phyloP scores from a whole-genome alignment of 2,797 vertebrate species.

The Eulemur rubriventer region DNA sequence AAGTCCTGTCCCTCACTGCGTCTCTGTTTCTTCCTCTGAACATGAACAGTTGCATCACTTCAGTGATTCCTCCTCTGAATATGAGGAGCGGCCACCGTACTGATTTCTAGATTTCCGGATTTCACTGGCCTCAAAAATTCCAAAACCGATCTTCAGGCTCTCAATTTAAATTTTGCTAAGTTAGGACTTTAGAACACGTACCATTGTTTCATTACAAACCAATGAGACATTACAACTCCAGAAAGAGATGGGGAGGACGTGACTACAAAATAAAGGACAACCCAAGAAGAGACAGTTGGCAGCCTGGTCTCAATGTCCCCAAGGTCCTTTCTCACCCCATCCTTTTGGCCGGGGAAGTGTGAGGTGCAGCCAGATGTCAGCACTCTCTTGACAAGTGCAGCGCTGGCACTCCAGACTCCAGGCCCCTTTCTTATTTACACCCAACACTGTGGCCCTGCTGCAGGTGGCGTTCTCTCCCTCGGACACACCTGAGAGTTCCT shows the following conservation, averaged over 20 bases:
- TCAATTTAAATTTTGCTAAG: conserved; percentile 34
- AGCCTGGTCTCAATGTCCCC: background rate
- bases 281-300: background rate
- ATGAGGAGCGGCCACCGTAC: background rate
- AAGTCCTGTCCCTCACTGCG: background rate
- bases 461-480: conserved; percentile 51
- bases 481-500: background rate
- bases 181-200: background rate
- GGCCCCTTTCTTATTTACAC: background rate
- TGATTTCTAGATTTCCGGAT: background rate
- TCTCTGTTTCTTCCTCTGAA: background rate
- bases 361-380: background rate
- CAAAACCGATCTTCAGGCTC: background rate
- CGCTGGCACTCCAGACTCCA: background rate
- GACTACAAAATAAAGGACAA: background rate
- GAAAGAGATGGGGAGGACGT: background rate
- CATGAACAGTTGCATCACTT: background rate
- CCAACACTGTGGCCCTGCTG: background rate
- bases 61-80: background rate
- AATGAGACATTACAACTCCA: background rate
- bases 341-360: background rate
- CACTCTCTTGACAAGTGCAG: background rate
- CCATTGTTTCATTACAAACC: background rate
- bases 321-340: background rate
- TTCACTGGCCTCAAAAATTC: background rate